Conservation (phyloP, 2,113 vertebrate genomes). For the Carettochelys insculpta region DNA sequence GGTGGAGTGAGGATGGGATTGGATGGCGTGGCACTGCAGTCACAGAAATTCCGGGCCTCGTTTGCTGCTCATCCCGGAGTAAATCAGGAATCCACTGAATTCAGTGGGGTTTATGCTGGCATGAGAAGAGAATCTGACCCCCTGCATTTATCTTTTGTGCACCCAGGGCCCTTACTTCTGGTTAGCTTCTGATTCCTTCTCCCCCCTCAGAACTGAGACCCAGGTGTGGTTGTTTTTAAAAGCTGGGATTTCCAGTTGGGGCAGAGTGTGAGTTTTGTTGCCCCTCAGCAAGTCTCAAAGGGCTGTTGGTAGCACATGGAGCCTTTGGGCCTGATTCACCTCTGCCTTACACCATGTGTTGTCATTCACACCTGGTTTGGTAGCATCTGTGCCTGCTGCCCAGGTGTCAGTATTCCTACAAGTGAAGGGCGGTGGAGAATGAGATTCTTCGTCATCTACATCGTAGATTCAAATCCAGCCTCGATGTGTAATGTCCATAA, state of each 20-base stretch:
- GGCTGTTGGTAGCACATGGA: background rate
- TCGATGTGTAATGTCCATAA: background rate
- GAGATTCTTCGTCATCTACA: background rate
- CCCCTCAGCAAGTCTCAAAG: background rate
- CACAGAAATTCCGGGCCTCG: background rate
- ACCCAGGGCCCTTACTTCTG: background rate
- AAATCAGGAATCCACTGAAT: background rate
- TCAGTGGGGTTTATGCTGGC: background rate
- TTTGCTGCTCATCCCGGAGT: background rate
- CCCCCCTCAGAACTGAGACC: background rate
- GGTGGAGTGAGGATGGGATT: background rate
- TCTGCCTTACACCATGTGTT: background rate
- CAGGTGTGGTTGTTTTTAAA: background rate
- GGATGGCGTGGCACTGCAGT: background rate
- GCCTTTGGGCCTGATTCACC: background rate
- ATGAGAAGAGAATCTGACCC: background rate
- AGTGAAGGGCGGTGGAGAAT: background rate
- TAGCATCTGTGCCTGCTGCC: background rate
- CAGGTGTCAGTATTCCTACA: background rate
- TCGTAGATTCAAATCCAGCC: background rate
- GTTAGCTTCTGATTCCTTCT: background rate
- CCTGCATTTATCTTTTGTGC: background rate
- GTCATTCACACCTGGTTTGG: background rate
- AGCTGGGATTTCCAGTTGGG: background rate
- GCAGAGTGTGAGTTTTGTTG: background rate